Base-by-base conservation (phyloP, 1,140 invertebrate species). In the Cryptotermes secundus region DNA sequence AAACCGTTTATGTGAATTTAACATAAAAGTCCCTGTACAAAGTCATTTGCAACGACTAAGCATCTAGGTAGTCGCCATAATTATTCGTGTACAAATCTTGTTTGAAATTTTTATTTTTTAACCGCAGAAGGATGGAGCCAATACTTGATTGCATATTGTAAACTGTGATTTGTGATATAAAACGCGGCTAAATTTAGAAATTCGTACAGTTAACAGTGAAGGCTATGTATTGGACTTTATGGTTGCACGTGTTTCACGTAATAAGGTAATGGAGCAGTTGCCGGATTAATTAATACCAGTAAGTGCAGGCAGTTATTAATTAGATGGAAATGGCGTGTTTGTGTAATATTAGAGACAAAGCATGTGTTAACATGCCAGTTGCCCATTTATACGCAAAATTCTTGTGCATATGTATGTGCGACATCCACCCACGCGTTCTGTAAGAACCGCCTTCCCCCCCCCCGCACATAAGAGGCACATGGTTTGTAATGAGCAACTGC, bases 1-100 rank as follows among this genome's bases (percentile, higher is more conserved):
- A 34, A 83, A 59, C 53, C 83, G 35, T 83, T 42, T 72, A 36
- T 83, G 53, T 65, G 53, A 72, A 59, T 34, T 83, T 79, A 72
- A 72, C 59, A 72, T 31, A n/a, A 4, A n/a, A 72, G 7, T 31
- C 26, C 59, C 59, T 72, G 59, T 4, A 72, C 59, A 72, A 72
- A 72, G 59, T 72, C 59, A n/a, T 72, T 72, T 72, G n/a, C 59
- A 72, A 22, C 53, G 4, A n/a, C 59, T 1, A 72, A 31, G 4
- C 59, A 72, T n/a, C 59, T 31, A 26, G 26, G 7, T 72, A n/a
- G 59, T 7, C 59, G 59, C 59, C 59, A 72, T 72, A 31, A 72
- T 72, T 72, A n/a, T 72, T 12, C 6, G 9, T n/a, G 16, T 49
- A 19, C 45, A 1, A 3, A 49, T 22, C 3, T 49, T 22, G 14